A percentile compares a stretch with the other conserved stretches of the same genome.
These are phyloP conservation scores for Drosophila longiperda DNA, from an alignment of 2,888 invertebrate genomes.

Conservation along the genomic window DNA sequence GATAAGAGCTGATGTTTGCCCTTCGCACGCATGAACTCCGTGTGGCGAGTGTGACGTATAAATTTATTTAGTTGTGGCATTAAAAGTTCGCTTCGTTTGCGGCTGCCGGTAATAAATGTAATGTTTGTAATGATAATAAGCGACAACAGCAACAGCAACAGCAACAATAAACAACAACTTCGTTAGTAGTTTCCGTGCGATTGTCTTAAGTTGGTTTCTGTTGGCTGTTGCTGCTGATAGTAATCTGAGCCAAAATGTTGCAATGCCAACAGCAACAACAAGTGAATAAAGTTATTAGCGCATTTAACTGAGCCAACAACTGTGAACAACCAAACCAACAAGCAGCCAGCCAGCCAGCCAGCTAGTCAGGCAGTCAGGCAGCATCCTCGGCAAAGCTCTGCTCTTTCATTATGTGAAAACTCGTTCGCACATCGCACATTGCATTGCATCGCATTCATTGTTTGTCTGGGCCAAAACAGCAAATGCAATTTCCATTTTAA, in stretches of 20 bases:
- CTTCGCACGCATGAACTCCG: slow-evolving; percentile 74
- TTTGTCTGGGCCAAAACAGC: slow-evolving; percentile 52
- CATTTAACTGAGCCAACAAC: slow-evolving; percentile 76
- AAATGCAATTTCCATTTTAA: slow-evolving; percentile 81
- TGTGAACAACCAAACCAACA: slow-evolving; percentile 31
- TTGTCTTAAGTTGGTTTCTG: slow-evolving; percentile 62
- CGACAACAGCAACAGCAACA: slow-evolving; percentile 27
- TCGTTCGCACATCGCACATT: slow-evolving; percentile 18
- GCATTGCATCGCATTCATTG: slow-evolving; percentile 56
- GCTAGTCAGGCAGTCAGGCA: slow-evolving; percentile 1
- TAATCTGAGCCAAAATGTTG: slow-evolving; percentile 74
- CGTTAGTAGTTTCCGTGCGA: slow-evolving; percentile 78
- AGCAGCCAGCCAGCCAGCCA: background rate
- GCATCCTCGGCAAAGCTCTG: slow-evolving; percentile 49
- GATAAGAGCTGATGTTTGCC: slow-evolving; percentile 67
- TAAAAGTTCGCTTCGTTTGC: slow-evolving; percentile 29
- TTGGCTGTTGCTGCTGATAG: slow-evolving; percentile 54
- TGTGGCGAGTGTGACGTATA: slow-evolving; percentile 43
- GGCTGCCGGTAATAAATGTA: slow-evolving; percentile 54
- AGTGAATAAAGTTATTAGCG: slow-evolving; percentile 81
- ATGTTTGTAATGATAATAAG: slow-evolving; percentile 54
- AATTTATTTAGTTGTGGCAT: slow-evolving; percentile 58
- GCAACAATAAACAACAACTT: slow-evolving; percentile 61
- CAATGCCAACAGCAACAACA: slow-evolving; percentile 59
- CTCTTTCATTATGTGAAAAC: slow-evolving; percentile 48